Conservation (phyloP, 2,888 invertebrate species). For the Sarcophaga carnaria region DNA sequence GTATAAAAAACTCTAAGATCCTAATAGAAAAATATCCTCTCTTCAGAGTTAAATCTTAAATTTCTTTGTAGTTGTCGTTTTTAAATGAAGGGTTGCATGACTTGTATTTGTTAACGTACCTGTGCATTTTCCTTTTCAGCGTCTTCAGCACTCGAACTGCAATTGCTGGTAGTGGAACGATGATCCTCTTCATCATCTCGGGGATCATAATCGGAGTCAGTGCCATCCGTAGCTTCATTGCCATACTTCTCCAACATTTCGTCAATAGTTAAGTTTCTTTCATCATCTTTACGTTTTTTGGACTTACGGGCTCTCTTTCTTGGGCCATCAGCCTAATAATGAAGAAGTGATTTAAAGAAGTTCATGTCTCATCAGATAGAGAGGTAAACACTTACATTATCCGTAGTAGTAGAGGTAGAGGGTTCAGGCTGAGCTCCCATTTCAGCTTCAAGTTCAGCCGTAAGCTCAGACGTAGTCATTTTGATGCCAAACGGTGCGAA, state of each 20-base stretch:
- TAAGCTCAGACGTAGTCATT: too few species aligned
- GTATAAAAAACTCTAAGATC: too few species aligned
- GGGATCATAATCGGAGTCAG: slow-evolving; percentile 78
- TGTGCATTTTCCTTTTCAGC: slow-evolving; percentile 17
- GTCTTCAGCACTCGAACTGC: slow-evolving; percentile 53
- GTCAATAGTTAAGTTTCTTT: slow-evolving; percentile 74
- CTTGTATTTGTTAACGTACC: slow-evolving; percentile 22
- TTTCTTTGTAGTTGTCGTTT: too few species aligned
- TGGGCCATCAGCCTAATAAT: slow-evolving; percentile 12
- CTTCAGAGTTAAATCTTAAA: too few species aligned
- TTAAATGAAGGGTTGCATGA: not conserved
- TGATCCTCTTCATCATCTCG: slow-evolving; percentile 68
- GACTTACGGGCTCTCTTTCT: slow-evolving; percentile 71
- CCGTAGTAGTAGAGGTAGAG: too few species aligned
- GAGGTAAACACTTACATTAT: too few species aligned
- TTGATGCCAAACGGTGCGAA: not conserved
- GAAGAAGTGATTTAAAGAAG: too few species aligned
- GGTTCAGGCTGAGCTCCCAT: too few species aligned
- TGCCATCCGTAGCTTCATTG: slow-evolving; percentile 74
- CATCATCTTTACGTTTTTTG: slow-evolving; percentile 67
- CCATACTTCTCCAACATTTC: slow-evolving; percentile 77
- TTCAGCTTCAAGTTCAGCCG: too few species aligned
- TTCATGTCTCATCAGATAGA: too few species aligned
- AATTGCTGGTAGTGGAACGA: slow-evolving; percentile 61
- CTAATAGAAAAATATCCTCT: too few species aligned